These are phyloP conservation scores for Embiotoca jacksoni DNA, from an alignment of 2,113 vertebrate species.

Conservation along the genomic window DNA sequence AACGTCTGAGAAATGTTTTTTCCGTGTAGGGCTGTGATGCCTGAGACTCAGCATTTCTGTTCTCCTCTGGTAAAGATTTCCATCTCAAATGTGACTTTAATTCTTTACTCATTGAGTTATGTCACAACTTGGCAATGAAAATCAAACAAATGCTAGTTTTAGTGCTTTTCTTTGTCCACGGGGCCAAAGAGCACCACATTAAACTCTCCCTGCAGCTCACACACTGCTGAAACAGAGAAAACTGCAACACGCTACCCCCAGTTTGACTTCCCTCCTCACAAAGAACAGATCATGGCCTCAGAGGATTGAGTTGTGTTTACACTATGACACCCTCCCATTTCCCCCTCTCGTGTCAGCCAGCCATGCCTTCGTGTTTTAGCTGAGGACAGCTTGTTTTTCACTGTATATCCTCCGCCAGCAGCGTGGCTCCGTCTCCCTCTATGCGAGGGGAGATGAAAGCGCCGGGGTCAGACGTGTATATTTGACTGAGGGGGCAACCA, in stretches of 20 bases:
- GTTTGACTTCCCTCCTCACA: conserved; percentile 32
- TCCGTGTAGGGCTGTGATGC: not conserved
- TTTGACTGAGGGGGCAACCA: conserved; percentile 65
- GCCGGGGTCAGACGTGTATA: conserved; percentile 63
- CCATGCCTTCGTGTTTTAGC: conserved; percentile 36
- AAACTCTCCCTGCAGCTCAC: not conserved
- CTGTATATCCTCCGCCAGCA: conserved; percentile 53
- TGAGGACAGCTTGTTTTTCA: conserved; percentile 63
- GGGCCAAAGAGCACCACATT: not conserved
- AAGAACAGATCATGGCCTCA: conserved; percentile 39
- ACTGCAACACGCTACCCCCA: conserved; percentile 4
- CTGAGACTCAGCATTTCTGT: not conserved
- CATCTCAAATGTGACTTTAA: not conserved
- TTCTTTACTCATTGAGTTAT: not conserved
- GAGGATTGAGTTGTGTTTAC: conserved; percentile 72
- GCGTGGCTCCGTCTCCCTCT: conserved; percentile 36
- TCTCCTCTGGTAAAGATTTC: not conserved
- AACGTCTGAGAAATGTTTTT: too few species aligned
- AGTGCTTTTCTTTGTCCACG: not conserved
- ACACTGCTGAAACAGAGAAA: not conserved
- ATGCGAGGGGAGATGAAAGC: conserved; percentile 63
- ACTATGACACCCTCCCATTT: conserved; percentile 54
- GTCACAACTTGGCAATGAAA: not conserved
- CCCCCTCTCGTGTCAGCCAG: conserved; percentile 48
- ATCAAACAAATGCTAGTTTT: not conserved